A percentile compares a stretch with the other conserved stretches of the same genome.
Conservation (phyloP, 2,113 vertebrate species). For the Chionis minor region DNA sequence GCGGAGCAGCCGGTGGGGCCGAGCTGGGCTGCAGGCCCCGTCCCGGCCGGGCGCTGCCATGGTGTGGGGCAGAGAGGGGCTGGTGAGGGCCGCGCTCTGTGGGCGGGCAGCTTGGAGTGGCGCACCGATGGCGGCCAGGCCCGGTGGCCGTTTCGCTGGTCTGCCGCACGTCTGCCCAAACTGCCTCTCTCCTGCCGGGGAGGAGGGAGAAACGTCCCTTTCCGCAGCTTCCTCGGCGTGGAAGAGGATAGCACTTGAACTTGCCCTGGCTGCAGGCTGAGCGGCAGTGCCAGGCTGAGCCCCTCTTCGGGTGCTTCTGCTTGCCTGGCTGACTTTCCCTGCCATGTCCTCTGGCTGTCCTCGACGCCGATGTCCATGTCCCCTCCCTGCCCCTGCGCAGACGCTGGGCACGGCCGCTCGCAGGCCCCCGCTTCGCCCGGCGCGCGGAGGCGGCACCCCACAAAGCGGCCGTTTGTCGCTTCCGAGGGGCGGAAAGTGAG, state of each 20-base stretch:
- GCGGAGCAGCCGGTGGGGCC: neutral
- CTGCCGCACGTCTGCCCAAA: neutral
- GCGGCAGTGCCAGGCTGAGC: neutral
- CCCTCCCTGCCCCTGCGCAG: neutral
- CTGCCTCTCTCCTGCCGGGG: neutral
- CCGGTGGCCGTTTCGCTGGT: rapidly evolving
- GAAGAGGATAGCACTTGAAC: no score
- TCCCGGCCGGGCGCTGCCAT: no score
- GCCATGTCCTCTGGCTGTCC: no score
- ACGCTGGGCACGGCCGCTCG: rapidly evolving
- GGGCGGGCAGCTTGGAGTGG: neutral
- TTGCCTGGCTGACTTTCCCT: rapidly evolving
- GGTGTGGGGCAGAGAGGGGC: neutral
- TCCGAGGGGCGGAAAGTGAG: neutral
- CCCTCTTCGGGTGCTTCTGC: neutral
- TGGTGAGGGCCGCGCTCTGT: neutral
- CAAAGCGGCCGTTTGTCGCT: neutral
- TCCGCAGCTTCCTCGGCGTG: neutral
- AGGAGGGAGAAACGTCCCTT: neutral
- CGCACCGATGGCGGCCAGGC: neutral
- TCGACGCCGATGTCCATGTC: neutral
- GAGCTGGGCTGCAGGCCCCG: neutral
- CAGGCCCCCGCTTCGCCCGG: rapidly evolving
- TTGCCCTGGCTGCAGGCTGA: neutral
- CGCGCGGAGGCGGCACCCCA: neutral